These are phyloP conservation scores for Hoplias malabaricus DNA, from an alignment of 2,113 vertebrate species.

Conservation along the genomic window DNA sequence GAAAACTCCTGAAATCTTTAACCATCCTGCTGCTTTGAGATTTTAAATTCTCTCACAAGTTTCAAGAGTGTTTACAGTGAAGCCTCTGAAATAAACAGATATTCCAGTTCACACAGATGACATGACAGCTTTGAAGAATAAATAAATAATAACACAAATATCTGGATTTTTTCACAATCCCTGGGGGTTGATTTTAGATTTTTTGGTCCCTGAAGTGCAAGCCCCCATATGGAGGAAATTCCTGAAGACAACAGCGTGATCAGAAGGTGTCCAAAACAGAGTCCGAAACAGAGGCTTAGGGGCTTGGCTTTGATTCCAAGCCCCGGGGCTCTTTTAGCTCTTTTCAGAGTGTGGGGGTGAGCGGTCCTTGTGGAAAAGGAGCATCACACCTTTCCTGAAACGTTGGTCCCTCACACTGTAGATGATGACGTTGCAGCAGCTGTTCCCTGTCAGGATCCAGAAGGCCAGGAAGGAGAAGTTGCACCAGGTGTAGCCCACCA, in stretches of 20 bases:
- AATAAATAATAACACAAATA: slow-evolving; percentile 18
- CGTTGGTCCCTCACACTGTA: slow-evolving; percentile 79
- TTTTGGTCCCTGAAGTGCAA: slow-evolving; percentile 45
- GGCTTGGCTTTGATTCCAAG: too few species aligned
- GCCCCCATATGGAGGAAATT: slow-evolving; percentile 31
- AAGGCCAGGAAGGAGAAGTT: slow-evolving; percentile 85
- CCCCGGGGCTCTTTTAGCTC: too few species aligned
- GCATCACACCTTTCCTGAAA: slow-evolving; percentile 77
- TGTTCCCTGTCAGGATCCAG: slow-evolving; percentile 83
- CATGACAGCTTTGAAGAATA: not conserved
- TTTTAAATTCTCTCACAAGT: too few species aligned
- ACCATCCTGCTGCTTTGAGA: too few species aligned
- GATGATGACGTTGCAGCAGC: slow-evolving; percentile 85
- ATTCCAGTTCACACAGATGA: not conserved
- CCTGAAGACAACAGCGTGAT: slow-evolving; percentile 2
- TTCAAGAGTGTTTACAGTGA: too few species aligned
- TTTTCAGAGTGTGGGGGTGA: slow-evolving; percentile 64
- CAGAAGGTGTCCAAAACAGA: not conserved
- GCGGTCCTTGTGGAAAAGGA: slow-evolving; percentile 72
- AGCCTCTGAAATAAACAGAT: not conserved
- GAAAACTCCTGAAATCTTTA: too few species aligned
- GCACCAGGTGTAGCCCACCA: slow-evolving; percentile 81
- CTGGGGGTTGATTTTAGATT: not conserved
- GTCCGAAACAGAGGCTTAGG: not conserved
- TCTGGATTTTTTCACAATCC: not conserved